A percentile compares a stretch with the other conserved stretches of the same genome.
phyloP scores from a whole-genome alignment of 2,113 vertebrate genomes.

The Nyctibius bracteatus region DNA sequence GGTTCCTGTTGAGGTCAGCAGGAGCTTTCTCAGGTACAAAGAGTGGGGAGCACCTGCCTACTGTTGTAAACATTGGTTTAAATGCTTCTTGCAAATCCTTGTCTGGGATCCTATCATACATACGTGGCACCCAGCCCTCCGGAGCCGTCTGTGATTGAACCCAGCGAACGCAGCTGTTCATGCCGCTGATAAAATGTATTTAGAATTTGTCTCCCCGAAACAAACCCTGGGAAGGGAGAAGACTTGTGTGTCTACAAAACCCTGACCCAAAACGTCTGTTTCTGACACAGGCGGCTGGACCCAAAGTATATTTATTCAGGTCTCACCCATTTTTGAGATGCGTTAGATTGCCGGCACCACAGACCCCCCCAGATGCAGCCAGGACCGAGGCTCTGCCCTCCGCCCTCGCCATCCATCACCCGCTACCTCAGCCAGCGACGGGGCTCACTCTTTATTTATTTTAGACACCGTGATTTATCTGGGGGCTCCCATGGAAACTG shows the following conservation, averaged over 20 bases:
- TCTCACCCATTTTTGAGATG: not conserved
- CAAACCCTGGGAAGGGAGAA: not conserved
- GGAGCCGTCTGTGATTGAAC: not conserved
- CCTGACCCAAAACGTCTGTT: not conserved
- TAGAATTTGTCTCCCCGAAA: not conserved
- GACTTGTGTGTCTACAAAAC: not conserved
- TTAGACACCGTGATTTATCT: not conserved
- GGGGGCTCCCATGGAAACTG: not conserved
- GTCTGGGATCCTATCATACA: accelerated
- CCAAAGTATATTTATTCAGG: not conserved
- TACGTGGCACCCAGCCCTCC: not conserved
- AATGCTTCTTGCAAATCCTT: not conserved
- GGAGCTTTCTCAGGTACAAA: not conserved
- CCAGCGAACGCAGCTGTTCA: not conserved
- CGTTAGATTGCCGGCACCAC: accelerated
- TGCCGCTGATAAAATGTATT: not conserved
- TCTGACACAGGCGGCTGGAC: not conserved
- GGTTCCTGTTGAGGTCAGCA: not conserved
- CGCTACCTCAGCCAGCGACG: not conserved
- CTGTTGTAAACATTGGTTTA: not conserved
- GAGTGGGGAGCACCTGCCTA: not conserved
- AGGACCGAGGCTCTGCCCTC: not conserved
- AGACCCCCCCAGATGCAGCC: not conserved
- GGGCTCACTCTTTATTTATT: not conserved
- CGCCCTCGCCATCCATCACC: not conserved